Evolutionary conservation across 2,113 vertebrate genomes (phyloP), one percentile per base, ranked within the genome.

Genomic region (Ammodytes dubius): DNA sequence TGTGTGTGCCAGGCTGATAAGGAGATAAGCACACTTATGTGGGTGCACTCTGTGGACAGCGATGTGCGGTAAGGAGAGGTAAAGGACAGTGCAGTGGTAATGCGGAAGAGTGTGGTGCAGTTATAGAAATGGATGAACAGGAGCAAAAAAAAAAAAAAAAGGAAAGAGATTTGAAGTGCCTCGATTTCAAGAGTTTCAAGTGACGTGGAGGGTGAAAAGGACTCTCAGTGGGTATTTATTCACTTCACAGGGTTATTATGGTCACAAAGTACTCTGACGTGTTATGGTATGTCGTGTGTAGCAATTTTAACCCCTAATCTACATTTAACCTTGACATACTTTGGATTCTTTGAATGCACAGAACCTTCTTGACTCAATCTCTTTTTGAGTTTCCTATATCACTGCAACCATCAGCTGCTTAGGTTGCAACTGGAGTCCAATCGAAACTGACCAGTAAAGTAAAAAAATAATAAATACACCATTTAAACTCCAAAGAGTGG

Each of bases 11-110:
- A 19, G 57, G 65, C 73, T 43, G 86, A 83, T 68, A 61, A 79
- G 57, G 69, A 87, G 89, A 84, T 82, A 87, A 86, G 83, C 37
- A 14, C 85, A 81, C 76, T 83, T 64, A 49, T 70, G 82, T 68
- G 56, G 57, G 47, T 56, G 86, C 79, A 79, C 88, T 87, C 82
- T 59, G 74, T 45, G 66, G 71, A 72, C 27, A 45, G 54, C 45
- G 0, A 69, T 4, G 49, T 53, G 35, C 17, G 52, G 76, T 79
- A 58, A 88, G 87, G 86, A 88, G 86, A 87, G 82, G 85, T 85
- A 89, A 89, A 88, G 87, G 90, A 91, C 88, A 70, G 79, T 74
- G 83, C 83, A 59, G 88, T 43, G 60, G 70, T 78, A 57, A 84
- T 82, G 81, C 82, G 73, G 77, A 11, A 47, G 78, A 70, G 74